These are phyloP conservation scores for Margaritifera margaritifera DNA, from an alignment of 2,888 invertebrate genomes.

Conservation along the genomic window DNA sequence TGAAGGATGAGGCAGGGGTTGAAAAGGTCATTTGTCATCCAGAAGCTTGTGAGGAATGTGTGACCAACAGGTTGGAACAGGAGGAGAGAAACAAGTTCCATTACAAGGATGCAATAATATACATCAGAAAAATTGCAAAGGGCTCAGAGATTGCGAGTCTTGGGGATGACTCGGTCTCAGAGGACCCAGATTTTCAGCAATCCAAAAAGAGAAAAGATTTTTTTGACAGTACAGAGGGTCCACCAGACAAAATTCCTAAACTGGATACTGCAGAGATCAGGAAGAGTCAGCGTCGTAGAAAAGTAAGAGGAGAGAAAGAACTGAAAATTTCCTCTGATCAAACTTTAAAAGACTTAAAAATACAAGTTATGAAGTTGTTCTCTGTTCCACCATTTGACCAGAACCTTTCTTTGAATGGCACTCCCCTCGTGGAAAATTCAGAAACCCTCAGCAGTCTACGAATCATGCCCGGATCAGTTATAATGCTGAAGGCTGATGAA, in stretches of 20 bases:
- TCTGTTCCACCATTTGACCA: slow-evolving; percentile 74
- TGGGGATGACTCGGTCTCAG: slow-evolving; percentile 17
- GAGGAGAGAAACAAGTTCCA: slow-evolving; percentile 61
- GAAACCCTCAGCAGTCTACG: slow-evolving; percentile 35
- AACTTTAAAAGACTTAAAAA: slow-evolving; percentile 73
- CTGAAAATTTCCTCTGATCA: slow-evolving; percentile 72
- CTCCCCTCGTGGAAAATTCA: slow-evolving; percentile 61
- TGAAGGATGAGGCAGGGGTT: slow-evolving; percentile 39
- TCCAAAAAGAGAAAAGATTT: slow-evolving; percentile 21
- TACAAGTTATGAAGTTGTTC: slow-evolving; percentile 73
- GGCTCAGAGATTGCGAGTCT: slow-evolving; percentile 20
- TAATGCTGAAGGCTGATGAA: slow-evolving; percentile 65
- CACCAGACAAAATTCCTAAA: slow-evolving; percentile 47
- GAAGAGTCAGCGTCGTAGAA: slow-evolving; percentile 72
- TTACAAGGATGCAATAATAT: slow-evolving; percentile 62
- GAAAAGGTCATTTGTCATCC: slow-evolving; percentile 33
- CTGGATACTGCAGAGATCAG: slow-evolving; percentile 34
- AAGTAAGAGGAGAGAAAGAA: slow-evolving; percentile 73
- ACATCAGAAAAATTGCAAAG: slow-evolving; percentile 48
- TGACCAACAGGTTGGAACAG: slow-evolving; percentile 47
- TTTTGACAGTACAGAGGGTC: slow-evolving; percentile 23
- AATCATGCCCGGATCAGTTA: slow-evolving; percentile 40
- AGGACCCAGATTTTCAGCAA: slow-evolving; percentile 43
- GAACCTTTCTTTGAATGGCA: slow-evolving; percentile 67
- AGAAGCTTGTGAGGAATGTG: slow-evolving; percentile 65